Evolutionary conservation across 2,797 vertebrate species (phyloP), one percentile per base, ranked within the genome.

Genomic region (Alectoris magna): DNA sequence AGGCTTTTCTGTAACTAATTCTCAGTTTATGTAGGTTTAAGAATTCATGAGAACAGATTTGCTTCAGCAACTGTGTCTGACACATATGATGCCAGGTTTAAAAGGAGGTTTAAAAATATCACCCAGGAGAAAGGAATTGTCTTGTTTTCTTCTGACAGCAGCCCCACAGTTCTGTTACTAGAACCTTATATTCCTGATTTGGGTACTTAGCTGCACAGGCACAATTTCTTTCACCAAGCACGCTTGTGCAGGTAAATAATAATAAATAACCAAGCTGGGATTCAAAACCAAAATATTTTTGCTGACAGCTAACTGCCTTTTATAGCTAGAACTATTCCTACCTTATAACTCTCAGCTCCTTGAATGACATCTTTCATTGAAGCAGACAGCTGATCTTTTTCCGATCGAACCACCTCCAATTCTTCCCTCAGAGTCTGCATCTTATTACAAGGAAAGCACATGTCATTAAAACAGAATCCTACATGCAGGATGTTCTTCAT

Each of bases 351-450:
- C 97, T 99, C 99, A 75, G 99, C 99, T 59, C 98, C 98, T 31
- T 99, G 99, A 96, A 99, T 99, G 78, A 99, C 98, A 67, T 99
- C 99, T 93, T 98, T 99, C 98, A 99, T 97, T 14, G 99, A 99
- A 90, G 97, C 95, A 77, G 97, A 98, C 43, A 99, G 94, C 44
- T 97, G 98, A 93, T 99, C 98, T 94, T 97, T 98, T 90, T 99
- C 98, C 44, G 97, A 97, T 82, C 91, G 98, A 90, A 98, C 90
- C 66, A 96, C 95, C 29, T 98, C 98, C 64, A 99, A 88, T 75
- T 99, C 98, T 72, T 98, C 98, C 82, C 95, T 99, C 36, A 99
- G 95, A 12, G 83, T 64, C 62, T 97, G 97, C 59, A 97, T 95
- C 99, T 93, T 79, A 67, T 85, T 58, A 84, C 14, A 88, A 93